A percentile compares a stretch with the other conserved stretches of the same genome.
Evolutionary conservation across 2,797 vertebrate genomes (phyloP).

Genomic region (Microtus californicus): DNA sequence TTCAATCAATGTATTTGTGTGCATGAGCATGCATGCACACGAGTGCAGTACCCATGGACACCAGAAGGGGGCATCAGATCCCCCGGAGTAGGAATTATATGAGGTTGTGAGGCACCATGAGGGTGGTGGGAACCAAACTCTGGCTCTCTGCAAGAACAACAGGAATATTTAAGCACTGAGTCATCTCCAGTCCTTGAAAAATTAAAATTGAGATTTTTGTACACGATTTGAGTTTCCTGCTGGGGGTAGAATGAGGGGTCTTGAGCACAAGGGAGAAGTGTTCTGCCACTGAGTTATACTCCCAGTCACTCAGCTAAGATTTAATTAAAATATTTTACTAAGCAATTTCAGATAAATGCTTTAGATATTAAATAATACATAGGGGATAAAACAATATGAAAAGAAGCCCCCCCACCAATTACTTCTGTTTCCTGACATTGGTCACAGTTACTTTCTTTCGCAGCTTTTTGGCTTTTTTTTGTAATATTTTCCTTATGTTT

Average conservation of each 20-base stretch:
- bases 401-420: background rate
- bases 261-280: background rate
- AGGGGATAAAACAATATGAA: background rate
- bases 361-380: background rate
- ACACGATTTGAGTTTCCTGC: background rate
- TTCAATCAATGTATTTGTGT: background rate
- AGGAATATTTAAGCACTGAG: background rate
- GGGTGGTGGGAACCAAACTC: background rate
- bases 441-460: too few species aligned
- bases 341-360: background rate
- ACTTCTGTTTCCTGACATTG: fast-evolving
- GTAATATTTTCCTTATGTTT: background rate
- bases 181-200: background rate
- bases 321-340: background rate
- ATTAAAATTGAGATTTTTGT: background rate
- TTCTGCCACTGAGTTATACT: background rate
- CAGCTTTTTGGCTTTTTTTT: background rate
- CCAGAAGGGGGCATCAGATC: background rate
- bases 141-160: background rate
- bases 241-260: background rate
- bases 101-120: too few species aligned
- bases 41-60: too few species aligned
- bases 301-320: background rate
- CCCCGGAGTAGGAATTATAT: background rate
- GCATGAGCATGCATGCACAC: background rate